Evolutionary conservation across 1,140 invertebrate genomes (phyloP).

Genomic region (Plodia interpunctella): DNA sequence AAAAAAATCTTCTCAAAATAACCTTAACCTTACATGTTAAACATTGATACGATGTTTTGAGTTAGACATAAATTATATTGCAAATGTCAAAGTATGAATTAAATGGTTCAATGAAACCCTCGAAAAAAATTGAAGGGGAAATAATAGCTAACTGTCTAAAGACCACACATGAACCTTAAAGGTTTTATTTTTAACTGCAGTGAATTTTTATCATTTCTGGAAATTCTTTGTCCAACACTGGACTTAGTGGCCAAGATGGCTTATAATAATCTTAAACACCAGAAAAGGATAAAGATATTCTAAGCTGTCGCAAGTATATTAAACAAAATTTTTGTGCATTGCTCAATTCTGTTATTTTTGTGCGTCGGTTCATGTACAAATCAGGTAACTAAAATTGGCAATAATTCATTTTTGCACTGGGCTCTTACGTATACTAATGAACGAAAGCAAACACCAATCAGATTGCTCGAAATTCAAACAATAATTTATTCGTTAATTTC

Average conservation of each 20-base stretch:
- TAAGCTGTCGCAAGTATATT: too few relatives aligned
- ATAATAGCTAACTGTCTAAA: background rate
- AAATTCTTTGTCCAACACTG: too few relatives aligned
- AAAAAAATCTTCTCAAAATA: constrained; percentile 1
- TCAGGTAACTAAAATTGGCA: constrained; percentile 3
- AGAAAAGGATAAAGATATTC: too few relatives aligned
- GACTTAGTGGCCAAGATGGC: too few relatives aligned
- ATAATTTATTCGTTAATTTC: background rate
- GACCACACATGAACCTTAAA: background rate
- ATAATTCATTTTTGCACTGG: background rate
- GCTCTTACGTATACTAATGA: background rate
- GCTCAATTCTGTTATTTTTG: background rate
- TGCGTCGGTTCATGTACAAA: background rate
- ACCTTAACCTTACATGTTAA: background rate
- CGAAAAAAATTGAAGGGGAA: background rate
- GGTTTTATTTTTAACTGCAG: background rate
- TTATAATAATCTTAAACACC: too few relatives aligned
- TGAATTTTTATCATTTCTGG: too few relatives aligned
- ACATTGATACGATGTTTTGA: constrained; percentile 32
- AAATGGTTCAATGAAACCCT: constrained; percentile 19
- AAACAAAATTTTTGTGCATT: background rate
- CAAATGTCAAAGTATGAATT: constrained; percentile 39
- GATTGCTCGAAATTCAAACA: constrained; percentile 2
- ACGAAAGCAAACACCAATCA: background rate
- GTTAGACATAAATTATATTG: constrained; percentile 25